Percentiles rank a stretch among this genome's conserved stretches.
Evolutionary conservation across 2,113 vertebrate genomes (phyloP).

Genomic region (Natator depressus): DNA sequence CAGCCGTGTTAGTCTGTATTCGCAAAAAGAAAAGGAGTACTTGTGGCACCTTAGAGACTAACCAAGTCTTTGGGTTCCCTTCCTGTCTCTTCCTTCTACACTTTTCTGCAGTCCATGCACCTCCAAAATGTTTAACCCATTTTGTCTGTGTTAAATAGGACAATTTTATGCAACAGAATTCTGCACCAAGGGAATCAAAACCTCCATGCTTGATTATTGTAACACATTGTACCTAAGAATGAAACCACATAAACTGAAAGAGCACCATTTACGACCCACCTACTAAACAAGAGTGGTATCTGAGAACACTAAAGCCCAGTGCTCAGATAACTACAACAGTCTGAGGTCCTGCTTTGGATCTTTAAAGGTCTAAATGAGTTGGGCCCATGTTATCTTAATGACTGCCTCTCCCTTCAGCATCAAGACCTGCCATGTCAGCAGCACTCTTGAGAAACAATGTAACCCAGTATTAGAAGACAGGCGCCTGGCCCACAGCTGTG

Average conservation of each 20-base stretch:
- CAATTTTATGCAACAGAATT: rapidly evolving
- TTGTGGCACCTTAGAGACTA: too few species aligned
- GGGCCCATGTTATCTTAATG: neutral
- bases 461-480: neutral
- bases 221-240: neutral
- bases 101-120: neutral
- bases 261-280: neutral
- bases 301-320: neutral
- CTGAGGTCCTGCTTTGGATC: neutral
- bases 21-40: too few species aligned
- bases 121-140: neutral
- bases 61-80: neutral
- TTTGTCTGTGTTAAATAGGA: neutral
- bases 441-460: neutral
- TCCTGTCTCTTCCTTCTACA: neutral
- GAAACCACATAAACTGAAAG: neutral
- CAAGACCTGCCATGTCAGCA: neutral
- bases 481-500: neutral
- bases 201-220: neutral
- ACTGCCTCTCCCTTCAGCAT: neutral
- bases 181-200: neutral
- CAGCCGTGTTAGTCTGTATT: too few species aligned
- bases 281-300: neutral
- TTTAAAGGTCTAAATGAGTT: neutral
- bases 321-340: neutral